These are phyloP conservation scores for Acanthurus leucopareius DNA, from an alignment of 2,797 vertebrate species.

Conservation along the genomic window DNA sequence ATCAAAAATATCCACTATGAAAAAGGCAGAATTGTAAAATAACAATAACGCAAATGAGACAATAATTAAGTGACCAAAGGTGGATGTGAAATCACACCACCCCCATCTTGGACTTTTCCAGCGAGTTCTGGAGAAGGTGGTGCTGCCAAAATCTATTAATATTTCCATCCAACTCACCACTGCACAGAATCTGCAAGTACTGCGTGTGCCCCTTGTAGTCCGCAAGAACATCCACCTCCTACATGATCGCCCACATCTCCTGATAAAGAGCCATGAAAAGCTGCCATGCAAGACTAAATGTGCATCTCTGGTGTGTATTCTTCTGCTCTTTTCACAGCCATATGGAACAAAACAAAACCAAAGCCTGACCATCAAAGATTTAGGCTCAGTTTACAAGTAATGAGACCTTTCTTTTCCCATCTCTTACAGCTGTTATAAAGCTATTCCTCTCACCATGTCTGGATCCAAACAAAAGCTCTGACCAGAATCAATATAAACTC, in stretches of 20 bases:
- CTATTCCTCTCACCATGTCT: conserved; percentile 7
- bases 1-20: not conserved
- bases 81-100: conserved; percentile 27
- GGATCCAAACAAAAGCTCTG: conserved; percentile 1
- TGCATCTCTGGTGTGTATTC: conserved; percentile 43
- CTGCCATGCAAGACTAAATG: conserved; percentile 67
- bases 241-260: conserved; percentile 74
- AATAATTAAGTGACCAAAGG: conserved; percentile 17
- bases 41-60: not conserved
- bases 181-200: conserved; percentile 73
- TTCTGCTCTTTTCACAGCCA: conserved; percentile 18
- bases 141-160: conserved; percentile 79
- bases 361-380: conserved; percentile 18
- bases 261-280: conserved; percentile 71
- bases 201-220: conserved; percentile 77
- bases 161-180: conserved; percentile 71
- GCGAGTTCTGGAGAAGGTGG: conserved; percentile 66
- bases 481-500: not conserved
- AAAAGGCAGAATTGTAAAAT: not conserved
- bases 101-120: conserved; percentile 47
- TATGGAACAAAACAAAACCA: conserved; percentile 37
- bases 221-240: conserved; percentile 81
- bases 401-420: not conserved
- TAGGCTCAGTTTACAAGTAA: conserved; percentile 22
- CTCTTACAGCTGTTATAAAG: not conserved